Conservation (phyloP, 2,888 invertebrate species). For the Micoletzkya japonica region DNA sequence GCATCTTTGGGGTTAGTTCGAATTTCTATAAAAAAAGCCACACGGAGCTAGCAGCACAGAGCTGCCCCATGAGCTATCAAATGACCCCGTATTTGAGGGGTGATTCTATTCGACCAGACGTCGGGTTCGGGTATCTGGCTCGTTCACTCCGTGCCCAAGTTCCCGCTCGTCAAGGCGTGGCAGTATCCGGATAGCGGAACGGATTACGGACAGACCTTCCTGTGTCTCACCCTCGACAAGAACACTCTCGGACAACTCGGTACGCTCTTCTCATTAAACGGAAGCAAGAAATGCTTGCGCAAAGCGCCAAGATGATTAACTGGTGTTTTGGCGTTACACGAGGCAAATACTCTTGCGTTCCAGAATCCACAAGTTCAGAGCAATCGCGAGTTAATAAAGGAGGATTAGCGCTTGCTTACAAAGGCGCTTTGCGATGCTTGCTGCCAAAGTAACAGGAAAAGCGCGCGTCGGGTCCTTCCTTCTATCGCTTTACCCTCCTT, state of each 20-base stretch:
- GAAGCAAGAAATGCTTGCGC: not conserved
- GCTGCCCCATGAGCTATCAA: not conserved
- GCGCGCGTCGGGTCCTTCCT: no score
- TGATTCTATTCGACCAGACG: slow-evolving; percentile 75
- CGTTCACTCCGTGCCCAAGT: slow-evolving; percentile 87
- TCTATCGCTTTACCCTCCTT: no score
- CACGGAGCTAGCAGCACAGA: not conserved
- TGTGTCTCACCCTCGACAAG: slow-evolving; percentile 79
- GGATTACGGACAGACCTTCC: slow-evolving; percentile 81
- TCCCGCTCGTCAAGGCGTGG: slow-evolving; percentile 70
- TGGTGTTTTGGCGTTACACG: slow-evolving; percentile 7
- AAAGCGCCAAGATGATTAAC: not conserved
- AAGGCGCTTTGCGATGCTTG: no score
- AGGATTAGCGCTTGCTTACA: no score
- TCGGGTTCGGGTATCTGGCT: slow-evolving; percentile 78
- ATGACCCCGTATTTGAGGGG: slow-evolving; percentile 43
- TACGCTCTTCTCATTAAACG: no score
- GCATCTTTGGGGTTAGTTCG: not conserved
- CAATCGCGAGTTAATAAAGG: no score
- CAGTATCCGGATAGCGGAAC: slow-evolving; percentile 77
- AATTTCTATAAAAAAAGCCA: no score
- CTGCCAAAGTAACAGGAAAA: no score
- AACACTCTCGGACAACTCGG: slow-evolving; percentile 77
- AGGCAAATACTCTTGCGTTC: no score
- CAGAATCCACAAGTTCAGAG: no score